Percentiles rank a stretch among this genome's conserved stretches.
Conservation (phyloP, 2,888 invertebrate genomes). For the Polydrusus pterygomalis region DNA sequence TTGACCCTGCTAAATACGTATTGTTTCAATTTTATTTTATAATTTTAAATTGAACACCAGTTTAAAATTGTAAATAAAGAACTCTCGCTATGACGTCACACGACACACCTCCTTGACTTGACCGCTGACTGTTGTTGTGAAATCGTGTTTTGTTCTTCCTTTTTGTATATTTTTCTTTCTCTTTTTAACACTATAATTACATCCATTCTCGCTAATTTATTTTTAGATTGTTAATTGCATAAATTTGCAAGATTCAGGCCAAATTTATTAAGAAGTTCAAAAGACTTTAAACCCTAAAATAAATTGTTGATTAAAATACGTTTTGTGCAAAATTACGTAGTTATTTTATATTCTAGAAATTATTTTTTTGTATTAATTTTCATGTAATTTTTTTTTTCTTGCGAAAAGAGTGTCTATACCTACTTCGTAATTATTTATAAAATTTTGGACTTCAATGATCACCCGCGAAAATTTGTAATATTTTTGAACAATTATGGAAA, state of each 20-base stretch:
- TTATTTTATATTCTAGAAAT: background rate
- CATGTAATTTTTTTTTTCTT: too few relatives aligned
- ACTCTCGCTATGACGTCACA: slow-evolving; percentile 33
- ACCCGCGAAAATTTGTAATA: too few relatives aligned
- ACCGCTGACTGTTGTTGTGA: slow-evolving; percentile 31
- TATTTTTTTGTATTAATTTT: too few relatives aligned
- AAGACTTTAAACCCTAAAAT: slow-evolving; percentile 24
- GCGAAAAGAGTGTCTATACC: too few relatives aligned
- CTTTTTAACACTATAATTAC: slow-evolving; percentile 24
- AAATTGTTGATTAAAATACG: background rate
- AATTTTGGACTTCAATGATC: too few relatives aligned
- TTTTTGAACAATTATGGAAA: too few relatives aligned
- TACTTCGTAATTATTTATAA: too few relatives aligned
- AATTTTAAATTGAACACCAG: slow-evolving; percentile 16
- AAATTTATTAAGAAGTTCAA: slow-evolving; percentile 31
- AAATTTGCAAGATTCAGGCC: slow-evolving; percentile 34
- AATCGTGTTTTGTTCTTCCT: slow-evolving; percentile 27
- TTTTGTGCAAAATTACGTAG: slow-evolving; percentile 6
- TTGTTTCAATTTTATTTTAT: slow-evolving; percentile 32
- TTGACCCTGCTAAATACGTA: slow-evolving; percentile 24
- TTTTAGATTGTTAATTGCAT: slow-evolving; percentile 33
- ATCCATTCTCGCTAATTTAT: slow-evolving; percentile 16
- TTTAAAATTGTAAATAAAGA: slow-evolving; percentile 30
- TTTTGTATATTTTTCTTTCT: slow-evolving; percentile 21
- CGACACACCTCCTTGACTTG: slow-evolving; percentile 45